Evolutionary conservation across 2,797 vertebrate species (phyloP), one percentile per base, ranked within the genome.

Genomic region (Notolepis coatsorum): DNA sequence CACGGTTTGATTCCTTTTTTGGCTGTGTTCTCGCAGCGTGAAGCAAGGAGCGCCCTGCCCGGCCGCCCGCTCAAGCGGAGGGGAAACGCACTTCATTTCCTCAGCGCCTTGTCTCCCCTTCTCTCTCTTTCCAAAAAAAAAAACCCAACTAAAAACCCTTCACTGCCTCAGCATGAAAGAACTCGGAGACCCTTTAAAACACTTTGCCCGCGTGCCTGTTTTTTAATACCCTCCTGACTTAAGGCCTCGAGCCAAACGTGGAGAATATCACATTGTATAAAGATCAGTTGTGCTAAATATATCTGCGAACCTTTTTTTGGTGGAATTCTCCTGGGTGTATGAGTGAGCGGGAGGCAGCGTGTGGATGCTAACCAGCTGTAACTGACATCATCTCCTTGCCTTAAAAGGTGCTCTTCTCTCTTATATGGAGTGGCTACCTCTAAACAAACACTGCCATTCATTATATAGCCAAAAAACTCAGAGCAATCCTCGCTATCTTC

Each of bases 341-440:
- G 92, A 80, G 83, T 76, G 85, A 28, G 75, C 78, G 71, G 76
- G 76, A 86, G 68, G 15, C 33, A 37, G 60, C 17, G 66, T 4
- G 55, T 86, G 91, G 86, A 86, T 33, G 53, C 23, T 68, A 65
- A 85, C 85, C 90, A 89, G 28, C 48, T 58, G 51, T 73, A 77
- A 84, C 64, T 91, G 86, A 94, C 89, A 93, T 94, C 93, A 94
- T 78, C 84, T 69, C 17, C 57, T 70, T 86, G 81, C 95, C 93
- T 90, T 95, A 93, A 94, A 95, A 95, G 92, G 94, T 84, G 84
- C 88, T 84, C 73, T 90, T 86, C 42, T 5, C 88, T 89, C 84
- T 86, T 87, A 85, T 83, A 67, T 61, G 73, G 45, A 69, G 73
- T 72, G 68, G 75, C 85, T 82, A 76, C 67, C 63, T 86, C 76